Conservation (phyloP, 2,888 invertebrate species). For the Tromatobia lineatoria region DNA sequence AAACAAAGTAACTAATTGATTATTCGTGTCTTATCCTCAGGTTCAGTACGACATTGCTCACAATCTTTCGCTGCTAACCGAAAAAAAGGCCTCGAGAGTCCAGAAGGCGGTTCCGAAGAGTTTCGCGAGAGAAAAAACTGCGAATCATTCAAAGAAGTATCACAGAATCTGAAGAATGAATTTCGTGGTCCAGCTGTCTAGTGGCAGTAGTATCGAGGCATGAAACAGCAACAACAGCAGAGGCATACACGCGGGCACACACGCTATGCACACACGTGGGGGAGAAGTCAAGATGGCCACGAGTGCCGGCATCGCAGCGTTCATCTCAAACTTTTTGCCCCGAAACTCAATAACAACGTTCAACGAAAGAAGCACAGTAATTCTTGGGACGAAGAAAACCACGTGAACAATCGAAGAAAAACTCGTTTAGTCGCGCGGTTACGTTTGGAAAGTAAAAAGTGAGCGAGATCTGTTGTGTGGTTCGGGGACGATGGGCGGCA, state of each 20-base stretch:
- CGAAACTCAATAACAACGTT: constrained; percentile 7
- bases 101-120: background rate
- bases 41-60: too few species aligned
- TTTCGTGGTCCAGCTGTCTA: constrained; percentile 62
- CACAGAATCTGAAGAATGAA: constrained; percentile 64
- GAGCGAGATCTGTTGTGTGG: constrained; percentile 53
- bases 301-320: constrained; percentile 5
- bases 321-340: background rate
- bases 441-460: constrained; percentile 54
- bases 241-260: constrained; percentile 44
- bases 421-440: constrained; percentile 35
- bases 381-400: constrained; percentile 5
- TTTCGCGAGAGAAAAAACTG: constrained; percentile 29
- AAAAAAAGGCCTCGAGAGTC: constrained; percentile 27
- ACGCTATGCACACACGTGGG: constrained; percentile 58
- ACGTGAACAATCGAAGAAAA: constrained; percentile 39
- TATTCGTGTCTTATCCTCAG: too few species aligned
- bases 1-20: too few species aligned
- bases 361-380: constrained; percentile 7
- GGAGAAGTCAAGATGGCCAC: constrained; percentile 64
- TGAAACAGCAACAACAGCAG: constrained; percentile 20
- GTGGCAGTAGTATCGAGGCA: constrained; percentile 14
- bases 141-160: constrained; percentile 37
- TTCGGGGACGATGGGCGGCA: constrained; percentile 57
- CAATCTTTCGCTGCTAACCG: background rate